Evolutionary conservation across 2,888 invertebrate species (phyloP), one percentile per base, ranked within the genome.

Genomic region (Mayetiola destructor): DNA sequence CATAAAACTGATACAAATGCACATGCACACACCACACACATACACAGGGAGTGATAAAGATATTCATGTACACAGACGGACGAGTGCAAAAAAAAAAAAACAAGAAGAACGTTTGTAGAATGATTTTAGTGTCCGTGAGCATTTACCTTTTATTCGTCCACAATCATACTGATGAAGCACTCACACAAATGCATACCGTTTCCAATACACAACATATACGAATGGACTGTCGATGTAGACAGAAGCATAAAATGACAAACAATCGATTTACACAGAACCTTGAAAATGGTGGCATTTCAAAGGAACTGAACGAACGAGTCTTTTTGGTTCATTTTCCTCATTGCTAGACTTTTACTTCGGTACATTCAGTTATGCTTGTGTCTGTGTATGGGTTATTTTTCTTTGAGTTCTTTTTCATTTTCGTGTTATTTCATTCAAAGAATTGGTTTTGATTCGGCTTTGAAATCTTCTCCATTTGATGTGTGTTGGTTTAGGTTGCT

Each of bases 211-310:
- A n/a, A n/a, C n/a, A 18, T 20, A 40, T 14, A 42, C 42, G 23
- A 10, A 42, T 23, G 23, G 14, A 42, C 4, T 23, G 23, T 23
- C 23, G 23, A 4, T 16, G n/a, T 37, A n/a, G 12, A 42, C 42
- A 21, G 27, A 48, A 27, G 27, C 27, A 48, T 48, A 48, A 48
- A 48, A 48, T 48, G 27, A 23, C 29, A 48, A 48, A 48, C 48
- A 48, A 48, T 48, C 48, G 48, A 48, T 48, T 48, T 27, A 48
- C 48, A 27, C 48, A 48, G 27, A 48, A 48, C 48, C 48, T 48
- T 48, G 48, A 48, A 48, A 48, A 48, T 48, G 48, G 48, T 48
- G 48, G 48, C 27, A 27, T 48, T 48, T n/a, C 16, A 16, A 48
- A 48, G 48, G 32, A 48, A 48, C 23, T 27, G 48, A 48, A 27